Conservation (phyloP, 1,140 invertebrate genomes). For the Ooceraea biroi region DNA sequence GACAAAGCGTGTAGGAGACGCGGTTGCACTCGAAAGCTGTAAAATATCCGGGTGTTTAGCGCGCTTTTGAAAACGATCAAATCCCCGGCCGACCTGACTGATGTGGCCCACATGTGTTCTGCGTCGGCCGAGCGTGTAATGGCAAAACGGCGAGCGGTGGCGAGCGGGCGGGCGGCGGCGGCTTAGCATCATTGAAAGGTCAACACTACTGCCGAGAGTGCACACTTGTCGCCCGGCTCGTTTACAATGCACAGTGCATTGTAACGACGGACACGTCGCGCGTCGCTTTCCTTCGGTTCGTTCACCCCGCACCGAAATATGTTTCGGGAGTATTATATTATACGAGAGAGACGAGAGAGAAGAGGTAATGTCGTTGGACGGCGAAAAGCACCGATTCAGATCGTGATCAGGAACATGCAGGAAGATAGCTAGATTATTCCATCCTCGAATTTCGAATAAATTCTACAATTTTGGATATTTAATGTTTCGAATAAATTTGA, state of each 20-base stretch:
- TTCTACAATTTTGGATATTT: background rate
- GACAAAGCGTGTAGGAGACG: slow-evolving; percentile 20
- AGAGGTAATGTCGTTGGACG: background rate
- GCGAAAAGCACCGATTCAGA: background rate
- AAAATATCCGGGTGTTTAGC: slow-evolving; percentile 62
- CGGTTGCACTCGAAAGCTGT: slow-evolving; percentile 10
- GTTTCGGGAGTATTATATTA: slow-evolving; percentile 73
- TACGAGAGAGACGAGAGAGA: background rate
- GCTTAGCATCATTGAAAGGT: slow-evolving; percentile 79
- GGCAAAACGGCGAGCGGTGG: slow-evolving; percentile 45
- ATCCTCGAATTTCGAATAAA: background rate
- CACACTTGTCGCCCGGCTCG: slow-evolving; percentile 80
- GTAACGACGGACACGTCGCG: slow-evolving; percentile 69
- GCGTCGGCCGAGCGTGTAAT: slow-evolving; percentile 52
- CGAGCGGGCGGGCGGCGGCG: slow-evolving; percentile 34
- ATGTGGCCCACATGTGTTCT: slow-evolving; percentile 45
- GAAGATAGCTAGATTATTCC: too few relatives aligned
- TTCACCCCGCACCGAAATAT: slow-evolving; percentile 81
- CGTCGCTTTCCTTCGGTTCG: slow-evolving; percentile 77
- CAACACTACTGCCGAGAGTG: slow-evolving; percentile 78
- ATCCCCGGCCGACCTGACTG: slow-evolving; percentile 9
- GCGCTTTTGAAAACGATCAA: slow-evolving; percentile 64
- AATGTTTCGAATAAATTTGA: slow-evolving; percentile 9
- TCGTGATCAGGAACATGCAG: background rate
- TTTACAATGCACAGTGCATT: slow-evolving; percentile 83